phyloP scores from a whole-genome alignment of 1,140 invertebrate species.

The Drosophila nigrodunni region DNA sequence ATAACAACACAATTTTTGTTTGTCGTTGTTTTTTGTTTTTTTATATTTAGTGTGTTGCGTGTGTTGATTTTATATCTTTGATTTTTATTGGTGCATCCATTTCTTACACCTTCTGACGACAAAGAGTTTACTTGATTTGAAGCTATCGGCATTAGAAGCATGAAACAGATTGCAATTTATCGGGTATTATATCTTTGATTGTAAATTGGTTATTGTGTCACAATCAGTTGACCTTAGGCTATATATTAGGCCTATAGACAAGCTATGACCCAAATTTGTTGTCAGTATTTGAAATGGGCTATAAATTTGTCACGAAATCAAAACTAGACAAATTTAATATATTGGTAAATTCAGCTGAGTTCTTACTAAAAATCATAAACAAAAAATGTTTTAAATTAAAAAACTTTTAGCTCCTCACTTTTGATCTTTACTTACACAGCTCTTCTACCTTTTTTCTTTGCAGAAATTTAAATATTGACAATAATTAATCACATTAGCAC shows the following conservation, averaged over 20 bases:
- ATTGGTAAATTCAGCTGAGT: background rate
- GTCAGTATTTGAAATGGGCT: conserved; percentile 27
- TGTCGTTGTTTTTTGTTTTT: conserved; percentile 30
- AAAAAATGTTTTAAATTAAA: background rate
- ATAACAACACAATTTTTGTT: conserved; percentile 44
- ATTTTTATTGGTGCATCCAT: conserved; percentile 60
- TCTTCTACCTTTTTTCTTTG: conserved; percentile 23
- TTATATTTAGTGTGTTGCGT: conserved; percentile 22
- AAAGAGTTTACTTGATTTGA: conserved; percentile 47
- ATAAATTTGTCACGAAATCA: conserved; percentile 14
- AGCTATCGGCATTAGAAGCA: conserved; percentile 42
- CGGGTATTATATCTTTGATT: conserved; percentile 39
- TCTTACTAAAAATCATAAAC: background rate
- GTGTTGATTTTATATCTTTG: conserved; percentile 48
- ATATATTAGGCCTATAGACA: conserved; percentile 8
- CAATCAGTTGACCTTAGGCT: conserved; percentile 40
- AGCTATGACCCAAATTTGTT: conserved; percentile 46
- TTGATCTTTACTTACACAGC: background rate
- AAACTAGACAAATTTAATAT: background rate
- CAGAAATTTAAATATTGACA: conserved; percentile 60
- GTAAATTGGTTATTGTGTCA: conserved; percentile 32
- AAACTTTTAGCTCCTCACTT: background rate
- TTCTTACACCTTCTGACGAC: conserved; percentile 41
- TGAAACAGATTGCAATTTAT: conserved; percentile 62
- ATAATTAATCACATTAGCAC: conserved; percentile 58